A percentile compares a stretch with the other conserved stretches of the same genome.
Conservation (phyloP, 92 coral and sea anemone species). For the Zoanthus sansibaricus region DNA sequence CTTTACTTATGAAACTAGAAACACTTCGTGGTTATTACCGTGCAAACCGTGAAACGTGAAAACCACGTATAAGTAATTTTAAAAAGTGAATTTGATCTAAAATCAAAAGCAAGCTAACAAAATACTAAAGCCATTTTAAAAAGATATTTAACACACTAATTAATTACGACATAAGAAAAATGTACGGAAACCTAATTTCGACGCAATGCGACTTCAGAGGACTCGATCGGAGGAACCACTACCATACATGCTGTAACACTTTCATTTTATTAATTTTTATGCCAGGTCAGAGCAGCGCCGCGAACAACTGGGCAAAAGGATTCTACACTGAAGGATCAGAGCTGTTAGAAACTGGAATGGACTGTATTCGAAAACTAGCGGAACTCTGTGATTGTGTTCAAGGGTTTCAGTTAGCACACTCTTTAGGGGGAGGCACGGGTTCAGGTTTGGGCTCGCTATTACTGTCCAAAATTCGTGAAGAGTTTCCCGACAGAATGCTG, state of each 20-base stretch:
- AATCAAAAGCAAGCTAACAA: no score
- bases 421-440: slow-evolving; percentile 93
- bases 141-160: no score
- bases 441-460: slow-evolving; percentile 88
- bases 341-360: slow-evolving; percentile 86
- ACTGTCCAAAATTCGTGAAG: slow-evolving; percentile 90
- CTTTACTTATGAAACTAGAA: no score
- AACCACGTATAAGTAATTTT: no score
- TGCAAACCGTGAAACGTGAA: no score
- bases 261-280: not conserved
- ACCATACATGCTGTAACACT: not conserved
- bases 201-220: no score
- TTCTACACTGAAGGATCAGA: slow-evolving; percentile 94
- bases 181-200: no score
- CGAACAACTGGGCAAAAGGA: slow-evolving; percentile 96
- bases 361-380: slow-evolving; percentile 85
- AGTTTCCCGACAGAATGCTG: slow-evolving; percentile 86
- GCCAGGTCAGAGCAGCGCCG: slow-evolving; percentile 88
- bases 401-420: slow-evolving; percentile 92
- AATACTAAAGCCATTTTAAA: no score
- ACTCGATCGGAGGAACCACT: not conserved
- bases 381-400: slow-evolving; percentile 90
- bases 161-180: no score
- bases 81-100: no score
- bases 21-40: no score